These are phyloP conservation scores for Drosophila meridionalis DNA, from an alignment of 2,888 invertebrate genomes.

Conservation along the genomic window DNA sequence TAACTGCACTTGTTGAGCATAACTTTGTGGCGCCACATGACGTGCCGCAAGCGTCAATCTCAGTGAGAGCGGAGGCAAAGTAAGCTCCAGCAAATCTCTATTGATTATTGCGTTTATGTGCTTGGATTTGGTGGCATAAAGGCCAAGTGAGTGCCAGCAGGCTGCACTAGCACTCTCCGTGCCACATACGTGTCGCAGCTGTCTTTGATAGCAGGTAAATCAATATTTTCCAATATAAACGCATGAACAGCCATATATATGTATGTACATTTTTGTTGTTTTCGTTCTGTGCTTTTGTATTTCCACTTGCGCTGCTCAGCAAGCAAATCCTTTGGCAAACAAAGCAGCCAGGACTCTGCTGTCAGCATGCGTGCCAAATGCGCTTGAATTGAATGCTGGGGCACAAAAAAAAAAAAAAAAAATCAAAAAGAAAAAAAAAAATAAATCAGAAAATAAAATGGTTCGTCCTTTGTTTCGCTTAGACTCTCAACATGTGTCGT, in stretches of 20 bases:
- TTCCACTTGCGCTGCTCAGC: constrained; percentile 20
- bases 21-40: constrained; percentile 28
- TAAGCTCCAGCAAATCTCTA: constrained; percentile 65
- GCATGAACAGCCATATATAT: constrained; percentile 59
- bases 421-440: constrained; percentile 2
- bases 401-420: neutral
- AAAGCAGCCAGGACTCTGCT: constrained; percentile 42
- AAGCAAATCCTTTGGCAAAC: constrained; percentile 60
- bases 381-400: constrained; percentile 25
- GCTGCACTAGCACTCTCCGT: neutral
- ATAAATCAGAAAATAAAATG: constrained; percentile 32
- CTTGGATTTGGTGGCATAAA: constrained; percentile 40
- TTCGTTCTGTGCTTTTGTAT: constrained; percentile 15
- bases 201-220: constrained; percentile 79
- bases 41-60: constrained; percentile 44
- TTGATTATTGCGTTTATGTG: constrained; percentile 74
- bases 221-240: constrained; percentile 79
- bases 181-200: constrained; percentile 59
- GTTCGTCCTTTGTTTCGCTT: constrained; percentile 40
- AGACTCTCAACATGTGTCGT: constrained; percentile 12
- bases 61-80: constrained; percentile 17
- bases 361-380: constrained; percentile 55
- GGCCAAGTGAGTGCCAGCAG: constrained; percentile 15
- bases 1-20: constrained; percentile 72
- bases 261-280: constrained; percentile 12